Evolutionary conservation across 1,140 invertebrate genomes (phyloP), one percentile per base, ranked within the genome.

Genomic region (Anastatus disparis): DNA sequence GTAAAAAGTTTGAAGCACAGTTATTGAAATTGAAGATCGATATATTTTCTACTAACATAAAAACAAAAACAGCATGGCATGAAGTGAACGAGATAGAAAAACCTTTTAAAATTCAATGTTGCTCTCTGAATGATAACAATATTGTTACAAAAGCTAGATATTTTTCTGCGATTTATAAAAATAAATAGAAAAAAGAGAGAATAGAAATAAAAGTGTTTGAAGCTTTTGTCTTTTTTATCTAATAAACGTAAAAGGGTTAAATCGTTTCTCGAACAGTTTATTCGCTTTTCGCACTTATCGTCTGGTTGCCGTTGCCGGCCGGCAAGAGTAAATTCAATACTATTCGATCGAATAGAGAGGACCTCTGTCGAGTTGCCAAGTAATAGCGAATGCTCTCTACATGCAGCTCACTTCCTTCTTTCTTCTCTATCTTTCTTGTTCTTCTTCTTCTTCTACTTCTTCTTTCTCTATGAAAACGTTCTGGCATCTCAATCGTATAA

Each of bases 241-340:
- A 63, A 63, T 63, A 63, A 63, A 7, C 26, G 29, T 63, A 35
- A 48, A 63, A 50, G 61, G 46, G 46, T 63, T 63, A 50, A 63
- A 63, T 50, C 29, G 46, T 20, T 50, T 61, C 58, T n/a, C 10
- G 26, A 66, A 15, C 26, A 6, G 20, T 31, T 44, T 44, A 46
- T 24, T 17, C 52, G 15, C 9, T 8, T 29, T 56, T 44, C 17
- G 17, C 22, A 24, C 15, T 48, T 46, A 62, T 31, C 26, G 26
- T n/a, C n/a, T 17, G n/a, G 26, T 10, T 15, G 35, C 55, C 10
- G 6, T 24, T 3, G 9, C 62, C 48, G 7, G 17, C 4, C 42
- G 4, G 20, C 10, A 27, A 26, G 3, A 42, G 15, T 35, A 53
- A 67, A 58, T 56, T 27, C 15, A 55, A 66, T 65, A 24, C 24